These are phyloP conservation scores for Cyclura pinguis DNA, from an alignment of 2,797 vertebrate genomes.

Conservation along the genomic window DNA sequence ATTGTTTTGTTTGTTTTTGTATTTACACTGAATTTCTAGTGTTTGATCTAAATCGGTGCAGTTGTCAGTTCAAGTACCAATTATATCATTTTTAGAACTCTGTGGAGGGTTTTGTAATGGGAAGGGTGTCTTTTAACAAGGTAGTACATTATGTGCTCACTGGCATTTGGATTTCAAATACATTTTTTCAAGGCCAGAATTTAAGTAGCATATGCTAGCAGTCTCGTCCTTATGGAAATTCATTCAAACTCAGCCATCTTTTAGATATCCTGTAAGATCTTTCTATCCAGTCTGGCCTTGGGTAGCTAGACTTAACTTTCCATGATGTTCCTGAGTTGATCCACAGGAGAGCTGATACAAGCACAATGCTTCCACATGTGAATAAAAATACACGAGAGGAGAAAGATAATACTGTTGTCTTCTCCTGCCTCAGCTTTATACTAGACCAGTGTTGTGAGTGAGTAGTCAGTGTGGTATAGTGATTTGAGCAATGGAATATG, in stretches of 20 bases:
- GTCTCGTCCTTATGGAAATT: conserved; percentile 7
- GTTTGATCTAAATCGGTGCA: not conserved
- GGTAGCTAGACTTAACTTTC: not conserved
- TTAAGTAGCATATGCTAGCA: not conserved
- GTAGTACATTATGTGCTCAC: not conserved
- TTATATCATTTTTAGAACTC: not conserved
- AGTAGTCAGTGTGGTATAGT: too few relatives aligned
- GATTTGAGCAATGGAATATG: too few relatives aligned
- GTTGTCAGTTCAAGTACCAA: not conserved
- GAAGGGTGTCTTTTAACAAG: not conserved
- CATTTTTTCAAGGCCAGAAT: conserved; percentile 4
- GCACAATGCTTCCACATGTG: not conserved
- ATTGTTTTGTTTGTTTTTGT: not conserved
- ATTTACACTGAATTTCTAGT: not conserved
- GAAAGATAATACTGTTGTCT: not conserved
- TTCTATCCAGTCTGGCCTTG: conserved; percentile 11
- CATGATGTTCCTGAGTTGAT: not conserved
- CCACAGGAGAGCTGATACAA: not conserved
- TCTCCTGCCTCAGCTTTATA: not conserved
- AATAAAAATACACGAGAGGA: not conserved
- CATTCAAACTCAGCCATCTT: not conserved
- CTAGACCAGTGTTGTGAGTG: not conserved
- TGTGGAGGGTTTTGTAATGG: too few relatives aligned
- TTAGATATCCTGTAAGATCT: not conserved
- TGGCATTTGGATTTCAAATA: conserved; percentile 9